Base-by-base conservation (phyloP, 2,113 vertebrate species). In the Leptodactylus fuscus region DNA sequence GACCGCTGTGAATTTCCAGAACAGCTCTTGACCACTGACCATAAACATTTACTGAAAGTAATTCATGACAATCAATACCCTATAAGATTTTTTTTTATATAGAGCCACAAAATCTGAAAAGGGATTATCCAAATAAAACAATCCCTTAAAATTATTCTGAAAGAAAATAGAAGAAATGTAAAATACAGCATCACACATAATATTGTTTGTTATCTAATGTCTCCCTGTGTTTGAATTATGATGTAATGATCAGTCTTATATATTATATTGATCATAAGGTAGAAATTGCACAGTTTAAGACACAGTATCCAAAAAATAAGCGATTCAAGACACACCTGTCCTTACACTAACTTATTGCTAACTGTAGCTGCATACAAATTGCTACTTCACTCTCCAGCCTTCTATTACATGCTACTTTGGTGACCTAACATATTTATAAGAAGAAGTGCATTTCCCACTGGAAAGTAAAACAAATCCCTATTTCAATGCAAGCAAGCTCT, bases 381-480 rank as follows among this genome's bases (percentile, higher is more conserved):
- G 22, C 74, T 80, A 34, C 34, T 20, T 82, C 16, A 3, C 32
- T 41, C 70, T 83, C 53, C 38, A 75, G 18, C 51, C 71, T 83
- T 74, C 36, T 75, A 41, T 24, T 58, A 80, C 62, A 58, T 80
- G 76, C 1, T 49, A 80, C 67, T 73, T 80, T 71, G 44, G 84
- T 81, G 84, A 85, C 76, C 84, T 71, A 80, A 58, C 84, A 80
- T 71, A 80, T 85, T 85, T 85, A 70, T 79, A 85, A 67, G 22
- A 60, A 38, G 60, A 80, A 81, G 77, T 73, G 36, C 58, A 46
- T 80, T 81, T 80, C 76, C 77, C 67, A 48, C 65, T 80, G 84
- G 77, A 81, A 86, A 85, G 62, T 73, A 81, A 81, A 81, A 73
- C 77, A 86, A 80, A 86, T 81, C 48, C 76, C 24, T 73, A 71